A percentile compares a stretch with the other conserved stretches of the same genome.
phyloP scores from a whole-genome alignment of 2,888 invertebrate genomes.

The Hirtodrosophila duncani region DNA sequence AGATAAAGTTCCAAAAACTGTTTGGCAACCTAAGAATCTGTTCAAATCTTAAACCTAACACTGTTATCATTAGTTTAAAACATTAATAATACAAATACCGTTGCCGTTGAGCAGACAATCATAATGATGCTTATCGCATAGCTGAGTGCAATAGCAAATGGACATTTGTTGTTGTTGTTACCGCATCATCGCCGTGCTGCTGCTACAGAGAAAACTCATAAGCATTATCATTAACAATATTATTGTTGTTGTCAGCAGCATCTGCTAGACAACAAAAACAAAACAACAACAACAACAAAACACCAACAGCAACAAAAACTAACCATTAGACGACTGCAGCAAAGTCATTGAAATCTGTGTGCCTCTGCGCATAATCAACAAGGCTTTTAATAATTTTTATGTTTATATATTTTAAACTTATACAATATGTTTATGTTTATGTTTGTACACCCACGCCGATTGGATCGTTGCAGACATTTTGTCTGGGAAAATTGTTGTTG shows the following conservation, averaged over 20 bases:
- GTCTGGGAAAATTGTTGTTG: slow-evolving; percentile 63
- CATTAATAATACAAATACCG: too few species aligned
- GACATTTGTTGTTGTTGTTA: slow-evolving; percentile 67
- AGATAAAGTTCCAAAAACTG: too few species aligned
- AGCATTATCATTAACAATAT: slow-evolving; percentile 75
- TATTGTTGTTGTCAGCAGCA: slow-evolving; percentile 70
- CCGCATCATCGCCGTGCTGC: slow-evolving; percentile 40
- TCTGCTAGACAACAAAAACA: slow-evolving; percentile 30
- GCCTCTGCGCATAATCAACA: slow-evolving; percentile 69
- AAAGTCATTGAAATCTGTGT: slow-evolving; percentile 12
- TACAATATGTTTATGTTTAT: slow-evolving; percentile 26
- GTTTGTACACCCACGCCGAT: slow-evolving; percentile 51
- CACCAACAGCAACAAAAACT: slow-evolving; percentile 17
- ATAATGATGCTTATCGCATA: too few species aligned
- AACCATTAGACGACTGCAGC: slow-evolving; percentile 23
- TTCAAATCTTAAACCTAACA: too few species aligned
- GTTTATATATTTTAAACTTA: slow-evolving; percentile 47
- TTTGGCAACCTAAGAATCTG: too few species aligned
- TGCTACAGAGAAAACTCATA: slow-evolving; percentile 65
- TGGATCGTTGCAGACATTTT: slow-evolving; percentile 28
- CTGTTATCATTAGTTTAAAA: slow-evolving; percentile 25
- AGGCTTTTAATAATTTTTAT: slow-evolving; percentile 70
- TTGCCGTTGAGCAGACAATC: too few species aligned
- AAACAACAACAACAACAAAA: slow-evolving; percentile 64
- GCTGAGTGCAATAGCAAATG: slow-evolving; percentile 74